Evolutionary conservation across 2,113 vertebrate genomes (phyloP).

Genomic region (Lota lota): DNA sequence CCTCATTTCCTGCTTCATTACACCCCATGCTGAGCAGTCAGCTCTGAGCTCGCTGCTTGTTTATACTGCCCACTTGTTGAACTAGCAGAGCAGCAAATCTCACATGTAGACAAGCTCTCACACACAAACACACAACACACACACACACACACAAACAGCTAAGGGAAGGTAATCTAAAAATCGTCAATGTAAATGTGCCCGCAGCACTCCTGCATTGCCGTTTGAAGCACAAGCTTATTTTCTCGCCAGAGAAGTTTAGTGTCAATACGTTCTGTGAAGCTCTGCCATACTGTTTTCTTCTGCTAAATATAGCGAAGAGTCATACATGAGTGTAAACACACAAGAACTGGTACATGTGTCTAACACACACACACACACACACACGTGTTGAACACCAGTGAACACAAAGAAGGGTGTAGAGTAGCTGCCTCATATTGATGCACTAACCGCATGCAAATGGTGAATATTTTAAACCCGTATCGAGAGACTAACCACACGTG

Average conservation of each 20-base stretch:
- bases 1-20: conserved; percentile 5
- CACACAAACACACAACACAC: conserved; percentile 13
- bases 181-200: background rate
- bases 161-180: conserved; percentile 11
- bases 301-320: too few species aligned
- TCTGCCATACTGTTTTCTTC: background rate
- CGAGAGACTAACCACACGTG: background rate
- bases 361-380: conserved; percentile 4
- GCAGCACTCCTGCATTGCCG: too few species aligned
- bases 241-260: too few species aligned
- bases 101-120: conserved; percentile 13
- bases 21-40: conserved; percentile 32
- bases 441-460: background rate
- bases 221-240: too few species aligned
- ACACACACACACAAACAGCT: background rate
- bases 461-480: background rate
- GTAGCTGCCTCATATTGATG: background rate
- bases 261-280: conserved; percentile 4
- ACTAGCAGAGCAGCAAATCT: conserved; percentile 3
- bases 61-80: conserved; percentile 39
- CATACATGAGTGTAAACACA: too few species aligned
- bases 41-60: conserved; percentile 35
- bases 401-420: background rate
- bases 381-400: background rate
- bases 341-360: too few species aligned